Percentiles rank a stretch among this genome's conserved stretches.
Conservation (phyloP, 2,113 vertebrate species). For the Guaruba guarouba region DNA sequence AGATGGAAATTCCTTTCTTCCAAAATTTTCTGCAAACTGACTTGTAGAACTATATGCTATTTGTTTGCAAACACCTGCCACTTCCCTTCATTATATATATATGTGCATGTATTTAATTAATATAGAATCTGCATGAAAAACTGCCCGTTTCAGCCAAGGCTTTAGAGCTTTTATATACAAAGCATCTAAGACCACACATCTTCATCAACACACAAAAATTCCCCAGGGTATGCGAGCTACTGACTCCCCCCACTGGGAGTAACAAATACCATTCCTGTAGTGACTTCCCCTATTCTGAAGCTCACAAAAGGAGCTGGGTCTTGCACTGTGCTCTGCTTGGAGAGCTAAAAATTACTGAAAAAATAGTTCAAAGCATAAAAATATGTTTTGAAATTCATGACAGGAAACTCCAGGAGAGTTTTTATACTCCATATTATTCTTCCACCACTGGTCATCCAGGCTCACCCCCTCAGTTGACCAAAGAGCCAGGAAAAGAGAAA, state of each 20-base stretch:
- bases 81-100: background rate
- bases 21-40: background rate
- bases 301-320: background rate
- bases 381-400: background rate
- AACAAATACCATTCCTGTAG: background rate
- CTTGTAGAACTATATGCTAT: background rate
- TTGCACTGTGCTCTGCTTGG: background rate
- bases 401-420: background rate
- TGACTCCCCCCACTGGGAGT: rapidly evolving
- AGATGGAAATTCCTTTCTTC: background rate
- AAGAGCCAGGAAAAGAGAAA: background rate
- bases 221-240: background rate
- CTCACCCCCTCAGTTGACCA: background rate
- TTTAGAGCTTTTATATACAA: background rate
- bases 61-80: background rate
- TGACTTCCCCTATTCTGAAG: background rate
- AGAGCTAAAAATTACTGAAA: background rate
- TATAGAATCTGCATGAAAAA: background rate
- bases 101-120: background rate
- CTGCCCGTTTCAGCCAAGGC: background rate
- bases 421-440: background rate
- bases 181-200: background rate
- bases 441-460: background rate
- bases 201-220: background rate
- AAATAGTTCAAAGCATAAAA: background rate